Evolutionary conservation across 2,797 vertebrate species (phyloP).

Genomic region (Pipistrellus kuhlii): DNA sequence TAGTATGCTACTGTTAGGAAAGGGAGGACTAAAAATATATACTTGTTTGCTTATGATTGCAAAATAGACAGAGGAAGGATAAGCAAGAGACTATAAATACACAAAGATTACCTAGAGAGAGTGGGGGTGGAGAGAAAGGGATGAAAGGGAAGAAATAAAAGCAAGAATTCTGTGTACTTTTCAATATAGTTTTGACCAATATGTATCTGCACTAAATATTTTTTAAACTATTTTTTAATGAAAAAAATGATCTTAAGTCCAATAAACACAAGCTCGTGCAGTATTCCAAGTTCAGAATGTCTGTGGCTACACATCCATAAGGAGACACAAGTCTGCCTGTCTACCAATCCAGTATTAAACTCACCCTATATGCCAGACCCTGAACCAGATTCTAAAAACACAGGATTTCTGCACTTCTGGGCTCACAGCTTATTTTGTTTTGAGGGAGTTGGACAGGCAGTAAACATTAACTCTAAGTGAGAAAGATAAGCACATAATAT

Average conservation of each 20-base stretch:
- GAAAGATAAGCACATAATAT: background rate
- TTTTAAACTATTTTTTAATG: background rate
- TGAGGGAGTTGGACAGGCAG: background rate
- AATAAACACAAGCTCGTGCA: background rate
- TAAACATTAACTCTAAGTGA: background rate
- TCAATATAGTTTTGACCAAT: constrained; percentile 23
- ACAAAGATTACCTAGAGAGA: constrained; percentile 32
- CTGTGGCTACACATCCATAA: background rate
- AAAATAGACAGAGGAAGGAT: constrained; percentile 2
- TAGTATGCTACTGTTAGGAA: background rate
- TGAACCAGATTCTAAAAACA: background rate
- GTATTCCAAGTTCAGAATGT: background rate
- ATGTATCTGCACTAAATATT: constrained; percentile 6
- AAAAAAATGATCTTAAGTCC: background rate
- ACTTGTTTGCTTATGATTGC: background rate
- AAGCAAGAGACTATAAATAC: constrained; percentile 40
- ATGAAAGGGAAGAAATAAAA: background rate
- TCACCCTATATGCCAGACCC: background rate
- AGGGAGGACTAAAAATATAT: constrained; percentile 31
- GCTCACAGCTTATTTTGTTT: constrained; percentile 21
- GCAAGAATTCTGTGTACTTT: constrained; percentile 17
- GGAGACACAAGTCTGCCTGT: background rate
- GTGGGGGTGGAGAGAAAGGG: background rate
- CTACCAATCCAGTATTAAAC: background rate
- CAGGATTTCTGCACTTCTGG: background rate